These are phyloP conservation scores for Ditylenchus dipsaci DNA, from an alignment of 1,140 invertebrate genomes.

Conservation along the genomic window DNA sequence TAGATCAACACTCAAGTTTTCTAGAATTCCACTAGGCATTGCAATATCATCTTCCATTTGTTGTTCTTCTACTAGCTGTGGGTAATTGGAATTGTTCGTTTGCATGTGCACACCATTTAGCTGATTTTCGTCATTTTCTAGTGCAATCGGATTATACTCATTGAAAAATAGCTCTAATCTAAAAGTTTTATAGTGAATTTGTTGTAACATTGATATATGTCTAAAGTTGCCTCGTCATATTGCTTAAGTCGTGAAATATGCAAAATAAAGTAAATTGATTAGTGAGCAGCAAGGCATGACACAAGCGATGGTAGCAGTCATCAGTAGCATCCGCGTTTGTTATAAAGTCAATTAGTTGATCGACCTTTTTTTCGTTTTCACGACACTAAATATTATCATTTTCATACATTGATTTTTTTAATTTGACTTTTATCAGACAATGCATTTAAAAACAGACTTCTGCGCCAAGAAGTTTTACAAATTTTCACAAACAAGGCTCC, in stretches of 20 bases:
- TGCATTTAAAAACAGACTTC: too few relatives aligned
- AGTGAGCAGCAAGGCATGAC: background rate
- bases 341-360: background rate
- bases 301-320: background rate
- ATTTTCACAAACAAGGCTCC: too few relatives aligned
- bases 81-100: background rate
- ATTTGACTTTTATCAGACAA: too few relatives aligned
- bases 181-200: background rate
- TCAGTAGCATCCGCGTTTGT: background rate
- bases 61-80: background rate
- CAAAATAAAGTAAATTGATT: background rate
- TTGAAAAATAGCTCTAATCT: constrained; percentile 9
- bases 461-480: too few relatives aligned
- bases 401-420: background rate
- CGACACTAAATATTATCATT: background rate
- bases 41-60: background rate
- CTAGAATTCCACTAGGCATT: background rate
- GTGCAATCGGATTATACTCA: background rate
- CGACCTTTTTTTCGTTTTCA: background rate
- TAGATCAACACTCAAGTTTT: background rate
- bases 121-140: constrained; percentile 9
- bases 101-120: background rate
- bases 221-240: background rate
- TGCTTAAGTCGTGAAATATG: background rate
- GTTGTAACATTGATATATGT: constrained; percentile 1